Conservation (phyloP, 2,797 vertebrate species). For the Parambassis ranga region DNA sequence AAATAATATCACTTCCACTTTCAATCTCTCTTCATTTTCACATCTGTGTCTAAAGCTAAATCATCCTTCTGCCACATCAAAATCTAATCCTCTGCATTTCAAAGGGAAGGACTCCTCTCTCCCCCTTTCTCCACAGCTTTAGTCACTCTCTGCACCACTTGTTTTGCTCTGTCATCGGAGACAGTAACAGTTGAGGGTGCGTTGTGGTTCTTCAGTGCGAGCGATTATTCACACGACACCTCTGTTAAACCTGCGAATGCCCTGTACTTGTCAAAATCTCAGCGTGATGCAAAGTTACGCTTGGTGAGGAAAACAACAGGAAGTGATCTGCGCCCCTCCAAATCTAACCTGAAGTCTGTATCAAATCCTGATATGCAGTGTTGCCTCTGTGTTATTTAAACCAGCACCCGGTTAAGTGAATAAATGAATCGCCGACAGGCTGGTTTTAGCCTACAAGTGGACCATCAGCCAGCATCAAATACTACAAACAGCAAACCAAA, state of each 20-base stretch:
- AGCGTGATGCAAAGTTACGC: slow-evolving; percentile 37
- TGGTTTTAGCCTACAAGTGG: not conserved
- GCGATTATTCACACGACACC: slow-evolving; percentile 48
- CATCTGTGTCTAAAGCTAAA: slow-evolving; percentile 1
- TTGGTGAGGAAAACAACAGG: not conserved
- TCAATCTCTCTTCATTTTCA: not conserved
- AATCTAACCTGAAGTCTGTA: not conserved
- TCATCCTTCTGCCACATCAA: not conserved
- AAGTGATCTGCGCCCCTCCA: not conserved
- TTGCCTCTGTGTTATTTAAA: not conserved
- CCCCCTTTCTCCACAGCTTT: not conserved
- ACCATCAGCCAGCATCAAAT: not conserved
- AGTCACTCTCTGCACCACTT: not conserved
- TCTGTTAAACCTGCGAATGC: slow-evolving; percentile 48
- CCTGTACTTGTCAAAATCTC: slow-evolving; percentile 61
- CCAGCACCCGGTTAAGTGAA: not conserved
- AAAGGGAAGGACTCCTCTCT: not conserved
- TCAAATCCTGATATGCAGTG: slow-evolving; percentile 5
- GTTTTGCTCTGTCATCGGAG: slow-evolving; percentile 17
- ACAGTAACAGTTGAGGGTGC: slow-evolving; percentile 28
- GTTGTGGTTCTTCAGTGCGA: slow-evolving; percentile 30
- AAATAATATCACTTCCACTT: not conserved
- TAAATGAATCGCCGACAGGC: not conserved
- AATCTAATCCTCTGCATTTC: not conserved
- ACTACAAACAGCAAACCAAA: not conserved